Evolutionary conservation across 2,113 vertebrate species (phyloP).

Genomic region (Lagopus muta): DNA sequence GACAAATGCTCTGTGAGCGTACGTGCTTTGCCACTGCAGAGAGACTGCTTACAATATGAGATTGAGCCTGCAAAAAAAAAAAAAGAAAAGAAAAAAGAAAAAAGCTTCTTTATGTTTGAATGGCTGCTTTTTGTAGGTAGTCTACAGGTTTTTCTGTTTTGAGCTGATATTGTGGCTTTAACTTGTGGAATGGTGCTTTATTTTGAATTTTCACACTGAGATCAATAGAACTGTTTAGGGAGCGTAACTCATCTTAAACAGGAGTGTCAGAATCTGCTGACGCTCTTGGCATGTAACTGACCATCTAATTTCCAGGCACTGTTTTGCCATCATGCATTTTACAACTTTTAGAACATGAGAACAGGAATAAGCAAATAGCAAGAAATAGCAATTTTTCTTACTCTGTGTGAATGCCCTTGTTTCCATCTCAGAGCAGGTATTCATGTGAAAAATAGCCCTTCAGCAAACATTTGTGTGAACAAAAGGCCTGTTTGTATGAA

Average conservation of each 20-base stretch:
- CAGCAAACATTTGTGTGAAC: conserved; percentile 37
- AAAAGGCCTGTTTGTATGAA: conserved; percentile 31
- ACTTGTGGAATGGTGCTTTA: neutral
- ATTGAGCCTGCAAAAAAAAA: neutral
- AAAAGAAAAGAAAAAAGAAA: neutral
- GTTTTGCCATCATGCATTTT: neutral
- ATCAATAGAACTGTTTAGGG: neutral
- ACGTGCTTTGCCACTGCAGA: neutral
- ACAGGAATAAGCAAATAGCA: conserved; percentile 5
- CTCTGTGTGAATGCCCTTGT: conserved; percentile 14
- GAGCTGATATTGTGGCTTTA: neutral
- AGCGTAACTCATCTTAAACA: neutral
- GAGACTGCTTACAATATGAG: neutral
- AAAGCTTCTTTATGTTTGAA: neutral
- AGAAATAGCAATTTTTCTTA: conserved; percentile 13
- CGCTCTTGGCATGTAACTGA: neutral
- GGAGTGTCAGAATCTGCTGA: neutral
- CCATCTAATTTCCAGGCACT: neutral
- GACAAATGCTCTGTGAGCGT: neutral
- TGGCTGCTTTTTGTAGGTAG: neutral
- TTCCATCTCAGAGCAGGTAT: conserved; percentile 20
- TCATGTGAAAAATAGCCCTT: conserved; percentile 50
- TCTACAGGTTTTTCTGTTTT: neutral
- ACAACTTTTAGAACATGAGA: neutral
- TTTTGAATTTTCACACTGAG: neutral